Evolutionary conservation across 2,797 vertebrate genomes (phyloP), one percentile per base, ranked within the genome.

Genomic region (Xenops minutus): DNA sequence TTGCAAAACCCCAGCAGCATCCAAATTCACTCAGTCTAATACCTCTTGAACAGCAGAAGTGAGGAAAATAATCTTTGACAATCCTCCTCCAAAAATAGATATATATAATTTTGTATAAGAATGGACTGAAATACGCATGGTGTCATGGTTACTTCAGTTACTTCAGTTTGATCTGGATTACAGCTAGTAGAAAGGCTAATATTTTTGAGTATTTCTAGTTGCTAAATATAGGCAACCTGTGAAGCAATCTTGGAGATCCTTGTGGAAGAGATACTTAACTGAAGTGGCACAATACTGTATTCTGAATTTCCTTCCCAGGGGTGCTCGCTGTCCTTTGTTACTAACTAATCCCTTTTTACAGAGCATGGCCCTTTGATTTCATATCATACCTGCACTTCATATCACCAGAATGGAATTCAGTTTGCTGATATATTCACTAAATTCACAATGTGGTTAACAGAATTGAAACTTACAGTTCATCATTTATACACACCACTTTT

Each of bases 401-500:
- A 30, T 43, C 36, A 56, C 49, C 12, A 39, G n/a, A 75, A 34
- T 34, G 20, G n/a, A 93, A 79, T 75, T 88, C 46, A 62, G 4
- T 77, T 85, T 85, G 6, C 29, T 84, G 20, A 34, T 84, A 14
- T 34, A 63, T 66, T 66, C 51, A 76, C 20, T 72, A 55, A 81
- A 49, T 55, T 51, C 23, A 48, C 30, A 44, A 2, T 64, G 19
- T 59, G 34, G 4, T 63, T 67, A 91, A 44, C 2, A 6, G 19
- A 36, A 13, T 48, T 63, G 74, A 80, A 58, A 98, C 98, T 96
- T 97, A 98, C 97, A 98, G 86, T 69, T 98, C 97, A 83, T 99
- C 98, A 69, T 98, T 99, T 39, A 97, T 95, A 48, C 89, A 95
- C 82, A 58, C 98, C 94, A 83, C 97, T 98, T 96, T 98, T 99